These are phyloP conservation scores for Dioctria rufipes DNA, from an alignment of 2,888 invertebrate genomes.

Conservation along the genomic window DNA sequence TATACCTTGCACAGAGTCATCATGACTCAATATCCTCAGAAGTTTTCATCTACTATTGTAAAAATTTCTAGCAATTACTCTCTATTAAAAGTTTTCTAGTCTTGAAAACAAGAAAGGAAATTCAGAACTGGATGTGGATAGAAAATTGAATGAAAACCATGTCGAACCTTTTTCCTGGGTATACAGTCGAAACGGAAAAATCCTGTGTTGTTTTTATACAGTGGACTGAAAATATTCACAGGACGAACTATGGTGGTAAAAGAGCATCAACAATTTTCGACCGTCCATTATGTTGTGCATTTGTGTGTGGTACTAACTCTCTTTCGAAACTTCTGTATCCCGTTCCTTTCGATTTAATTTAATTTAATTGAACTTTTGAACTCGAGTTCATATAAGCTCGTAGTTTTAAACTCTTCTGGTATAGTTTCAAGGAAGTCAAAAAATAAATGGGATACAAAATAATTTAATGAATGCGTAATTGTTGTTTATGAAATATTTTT, in stretches of 20 bases:
- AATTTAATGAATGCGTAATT: too few species aligned
- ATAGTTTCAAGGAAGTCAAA: too few species aligned
- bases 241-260: background rate
- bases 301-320: too few species aligned
- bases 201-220: background rate
- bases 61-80: conserved; percentile 27
- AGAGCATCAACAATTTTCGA: too few species aligned
- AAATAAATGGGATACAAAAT: too few species aligned
- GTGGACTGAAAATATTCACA: background rate
- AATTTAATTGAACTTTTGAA: too few species aligned
- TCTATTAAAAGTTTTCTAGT: conserved; percentile 28
- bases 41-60: conserved; percentile 21
- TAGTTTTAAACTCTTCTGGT: too few species aligned
- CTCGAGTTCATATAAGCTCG: too few species aligned
- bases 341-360: too few species aligned
- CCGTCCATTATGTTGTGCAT: too few species aligned
- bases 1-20: background rate
- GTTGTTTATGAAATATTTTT: too few species aligned
- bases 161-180: background rate
- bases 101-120: conserved; percentile 10
- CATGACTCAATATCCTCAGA: conserved; percentile 1
- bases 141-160: background rate
- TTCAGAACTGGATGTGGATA: background rate
- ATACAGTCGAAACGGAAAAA: background rate
- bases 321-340: too few species aligned